Conservation (phyloP, 2,888 invertebrate species). For the Eristalinus sepulchralis region DNA sequence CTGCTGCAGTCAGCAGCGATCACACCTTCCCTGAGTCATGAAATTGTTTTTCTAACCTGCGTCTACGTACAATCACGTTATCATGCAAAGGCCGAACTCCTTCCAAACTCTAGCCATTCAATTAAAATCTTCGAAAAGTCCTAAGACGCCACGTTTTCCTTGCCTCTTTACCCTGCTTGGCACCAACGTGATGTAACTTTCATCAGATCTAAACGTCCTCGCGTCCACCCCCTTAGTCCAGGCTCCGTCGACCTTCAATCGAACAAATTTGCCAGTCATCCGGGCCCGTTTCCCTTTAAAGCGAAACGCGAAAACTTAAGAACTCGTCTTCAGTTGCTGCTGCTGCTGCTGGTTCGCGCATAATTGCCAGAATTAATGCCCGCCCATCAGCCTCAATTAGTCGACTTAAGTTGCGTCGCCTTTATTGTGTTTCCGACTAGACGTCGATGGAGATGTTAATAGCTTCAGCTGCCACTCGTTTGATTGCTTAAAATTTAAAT, state of each 20-base stretch:
- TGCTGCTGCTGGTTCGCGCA: background rate
- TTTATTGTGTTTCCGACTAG: background rate
- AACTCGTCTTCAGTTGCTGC: background rate
- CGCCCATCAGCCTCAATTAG: slow-evolving; percentile 31
- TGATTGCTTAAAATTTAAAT: slow-evolving; percentile 58
- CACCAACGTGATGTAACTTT: no score
- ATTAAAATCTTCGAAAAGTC: no score
- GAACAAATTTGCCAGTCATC: background rate
- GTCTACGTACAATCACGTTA: no score
- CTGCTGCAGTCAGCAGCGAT: no score
- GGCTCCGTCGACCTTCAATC: background rate
- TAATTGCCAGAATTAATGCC: background rate
- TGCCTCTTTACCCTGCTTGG: no score
- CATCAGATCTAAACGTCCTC: no score
- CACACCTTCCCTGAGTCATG: no score
- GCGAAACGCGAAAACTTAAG: background rate
- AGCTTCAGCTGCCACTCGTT: slow-evolving; percentile 34
- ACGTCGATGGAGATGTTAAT: slow-evolving; percentile 29
- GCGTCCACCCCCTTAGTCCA: no score
- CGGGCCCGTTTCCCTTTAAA: background rate
- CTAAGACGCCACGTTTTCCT: no score
- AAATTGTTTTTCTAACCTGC: no score
- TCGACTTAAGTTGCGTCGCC: background rate
- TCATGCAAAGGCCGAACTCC: no score
- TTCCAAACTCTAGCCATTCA: no score